A percentile compares a stretch with the other conserved stretches of the same genome.
phyloP scores from a whole-genome alignment of 2,888 invertebrate species.

The Anagyrus pseudococci region DNA sequence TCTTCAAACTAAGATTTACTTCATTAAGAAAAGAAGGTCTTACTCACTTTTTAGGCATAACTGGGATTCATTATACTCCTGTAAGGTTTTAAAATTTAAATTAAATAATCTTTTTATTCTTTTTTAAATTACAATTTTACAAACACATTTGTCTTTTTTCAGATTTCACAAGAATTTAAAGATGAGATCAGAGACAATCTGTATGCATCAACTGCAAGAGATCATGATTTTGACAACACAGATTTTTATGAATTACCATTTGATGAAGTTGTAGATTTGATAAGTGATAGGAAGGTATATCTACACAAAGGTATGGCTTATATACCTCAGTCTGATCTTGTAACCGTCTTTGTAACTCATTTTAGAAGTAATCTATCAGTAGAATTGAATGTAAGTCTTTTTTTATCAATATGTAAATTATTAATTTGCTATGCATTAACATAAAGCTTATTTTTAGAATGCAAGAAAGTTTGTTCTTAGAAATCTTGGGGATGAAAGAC shows the following conservation, averaged over 20 bases:
- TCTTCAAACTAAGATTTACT: slow-evolving; percentile 83
- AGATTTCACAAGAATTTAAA: slow-evolving; percentile 75
- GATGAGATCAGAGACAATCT: slow-evolving; percentile 64
- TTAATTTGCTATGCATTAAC: slow-evolving; percentile 10
- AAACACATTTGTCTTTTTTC: background rate
- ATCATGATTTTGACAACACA: slow-evolving; percentile 67
- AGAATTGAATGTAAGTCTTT: slow-evolving; percentile 69
- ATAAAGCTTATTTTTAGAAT: slow-evolving; percentile 58
- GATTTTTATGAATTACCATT: slow-evolving; percentile 87
- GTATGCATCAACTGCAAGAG: slow-evolving; percentile 58
- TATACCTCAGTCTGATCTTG: slow-evolving; percentile 83
- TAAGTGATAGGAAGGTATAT: slow-evolving; percentile 79
- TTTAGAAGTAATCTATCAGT: slow-evolving; percentile 77
- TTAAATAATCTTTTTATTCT: background rate
- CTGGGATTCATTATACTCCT: slow-evolving; percentile 72
- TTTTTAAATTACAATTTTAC: background rate
- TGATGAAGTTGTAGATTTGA: slow-evolving; percentile 84
- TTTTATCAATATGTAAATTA: slow-evolving; percentile 26
- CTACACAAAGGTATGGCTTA: slow-evolving; percentile 85
- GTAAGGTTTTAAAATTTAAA: slow-evolving; percentile 46
- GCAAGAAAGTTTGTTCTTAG: slow-evolving; percentile 74
- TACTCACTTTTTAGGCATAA: slow-evolving; percentile 71
- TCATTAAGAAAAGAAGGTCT: slow-evolving; percentile 70
- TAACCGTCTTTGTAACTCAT: slow-evolving; percentile 79
- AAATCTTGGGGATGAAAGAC: slow-evolving; percentile 84